Evolutionary conservation across 2,797 vertebrate genomes (phyloP).

Genomic region (Chelon labrosus): DNA sequence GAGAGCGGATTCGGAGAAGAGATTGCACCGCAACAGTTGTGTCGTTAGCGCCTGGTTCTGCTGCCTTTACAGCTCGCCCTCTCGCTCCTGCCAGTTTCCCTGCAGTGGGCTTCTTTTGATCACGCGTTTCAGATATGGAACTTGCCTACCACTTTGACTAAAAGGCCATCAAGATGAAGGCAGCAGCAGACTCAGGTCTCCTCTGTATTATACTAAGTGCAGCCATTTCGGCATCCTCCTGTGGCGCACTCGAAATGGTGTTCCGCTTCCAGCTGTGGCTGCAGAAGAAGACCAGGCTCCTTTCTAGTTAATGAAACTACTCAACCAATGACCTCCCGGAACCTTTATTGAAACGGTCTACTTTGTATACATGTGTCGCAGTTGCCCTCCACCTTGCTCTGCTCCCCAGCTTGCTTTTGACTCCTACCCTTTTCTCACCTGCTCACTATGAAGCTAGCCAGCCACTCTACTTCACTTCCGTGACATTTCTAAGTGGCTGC

Average conservation of each 20-base stretch:
- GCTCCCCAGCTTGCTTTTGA: slow-evolving; percentile 16
- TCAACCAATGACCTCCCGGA: slow-evolving; percentile 17
- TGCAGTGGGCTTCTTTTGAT: slow-evolving; percentile 31
- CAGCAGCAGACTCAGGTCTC: slow-evolving; percentile 8
- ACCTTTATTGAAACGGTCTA: slow-evolving; percentile 24
- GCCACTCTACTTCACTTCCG: slow-evolving; percentile 39
- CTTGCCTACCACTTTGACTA: slow-evolving; percentile 27
- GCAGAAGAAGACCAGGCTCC: slow-evolving; percentile 24
- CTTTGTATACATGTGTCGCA: slow-evolving; percentile 45
- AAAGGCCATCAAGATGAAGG: slow-evolving; percentile 45
- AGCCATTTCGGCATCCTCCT: slow-evolving; percentile 29
- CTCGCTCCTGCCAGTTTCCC: slow-evolving; percentile 9
- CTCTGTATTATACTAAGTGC: slow-evolving; percentile 66
- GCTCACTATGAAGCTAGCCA: slow-evolving; percentile 5
- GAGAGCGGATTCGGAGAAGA: slow-evolving; percentile 16
- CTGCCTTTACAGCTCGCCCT: background rate
- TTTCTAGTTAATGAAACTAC: slow-evolving; percentile 60
- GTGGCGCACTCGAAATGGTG: slow-evolving; percentile 24
- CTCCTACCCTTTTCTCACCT: slow-evolving; percentile 38
- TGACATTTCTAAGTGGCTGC: slow-evolving; percentile 56
- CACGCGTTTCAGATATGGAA: slow-evolving; percentile 29
- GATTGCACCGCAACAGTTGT: background rate
- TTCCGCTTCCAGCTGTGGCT: slow-evolving; percentile 25
- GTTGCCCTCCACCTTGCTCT: slow-evolving; percentile 8
- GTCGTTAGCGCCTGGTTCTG: background rate